These are phyloP conservation scores for Himalopsyche phryganea DNA, from an alignment of 1,140 invertebrate genomes.

Conservation along the genomic window DNA sequence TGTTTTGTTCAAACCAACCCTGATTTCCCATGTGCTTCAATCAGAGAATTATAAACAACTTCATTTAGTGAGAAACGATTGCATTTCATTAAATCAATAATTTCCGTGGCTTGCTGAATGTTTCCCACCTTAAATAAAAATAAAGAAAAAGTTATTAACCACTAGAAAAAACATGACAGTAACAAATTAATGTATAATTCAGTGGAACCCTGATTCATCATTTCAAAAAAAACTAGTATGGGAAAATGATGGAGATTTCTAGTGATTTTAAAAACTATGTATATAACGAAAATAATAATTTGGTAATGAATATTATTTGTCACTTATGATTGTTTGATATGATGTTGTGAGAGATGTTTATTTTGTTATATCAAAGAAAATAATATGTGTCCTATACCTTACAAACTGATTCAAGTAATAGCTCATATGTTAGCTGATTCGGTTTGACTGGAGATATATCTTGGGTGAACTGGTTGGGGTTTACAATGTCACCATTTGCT, in stretches of 20 bases:
- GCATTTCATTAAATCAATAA: conserved; percentile 60
- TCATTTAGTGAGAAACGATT: conserved; percentile 54
- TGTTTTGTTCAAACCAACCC: conserved; percentile 46
- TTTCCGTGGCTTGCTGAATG: conserved; percentile 55
- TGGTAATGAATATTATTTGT: neutral
- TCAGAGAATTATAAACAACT: conserved; percentile 56
- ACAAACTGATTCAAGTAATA: conserved; percentile 51
- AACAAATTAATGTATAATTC: conserved; percentile 4
- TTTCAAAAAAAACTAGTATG: neutral
- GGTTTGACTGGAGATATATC: conserved; percentile 45
- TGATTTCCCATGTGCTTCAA: conserved; percentile 55
- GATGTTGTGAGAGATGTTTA: too few relatives aligned
- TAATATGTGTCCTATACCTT: conserved; percentile 38
- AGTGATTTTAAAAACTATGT: neutral
- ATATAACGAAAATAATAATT: neutral
- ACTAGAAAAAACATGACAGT: too few relatives aligned
- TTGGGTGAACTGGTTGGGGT: conserved; percentile 39
- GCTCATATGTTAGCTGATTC: conserved; percentile 48
- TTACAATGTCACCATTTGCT: conserved; percentile 42
- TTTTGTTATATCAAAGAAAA: too few relatives aligned
- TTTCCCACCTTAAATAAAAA: conserved; percentile 50
- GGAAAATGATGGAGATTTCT: neutral
- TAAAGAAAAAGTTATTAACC: too few relatives aligned
- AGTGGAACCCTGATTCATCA: neutral
- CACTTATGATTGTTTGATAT: too few relatives aligned